Percentiles rank a stretch among this genome's conserved stretches.
Conservation (phyloP, 2,888 invertebrate genomes). For the Lepidocyrtinus sp. region DNA sequence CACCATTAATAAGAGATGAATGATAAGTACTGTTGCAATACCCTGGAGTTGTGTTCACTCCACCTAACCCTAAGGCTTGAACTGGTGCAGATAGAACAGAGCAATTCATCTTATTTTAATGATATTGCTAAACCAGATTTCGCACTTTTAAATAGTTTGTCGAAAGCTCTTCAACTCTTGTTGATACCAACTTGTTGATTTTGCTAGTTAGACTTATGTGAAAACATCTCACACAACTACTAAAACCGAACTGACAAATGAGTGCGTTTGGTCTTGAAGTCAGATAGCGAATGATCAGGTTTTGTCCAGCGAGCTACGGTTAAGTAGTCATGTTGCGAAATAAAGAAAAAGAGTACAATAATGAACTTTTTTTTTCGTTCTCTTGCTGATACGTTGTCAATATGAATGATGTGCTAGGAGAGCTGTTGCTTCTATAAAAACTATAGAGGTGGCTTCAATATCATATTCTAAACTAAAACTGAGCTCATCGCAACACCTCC, state of each 20-base stretch:
- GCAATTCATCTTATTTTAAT: conserved; percentile 43
- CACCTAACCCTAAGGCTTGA: conserved; percentile 21
- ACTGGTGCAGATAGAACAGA: conserved; percentile 18
- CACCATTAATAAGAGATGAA: background rate
- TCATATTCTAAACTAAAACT: conserved; percentile 31
- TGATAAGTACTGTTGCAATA: conserved; percentile 11
- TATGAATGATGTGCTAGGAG: background rate
- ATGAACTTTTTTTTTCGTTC: conserved; percentile 14
- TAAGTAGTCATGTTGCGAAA: conserved; percentile 24
- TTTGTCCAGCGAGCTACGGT: conserved; percentile 38
- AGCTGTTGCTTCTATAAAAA: background rate
- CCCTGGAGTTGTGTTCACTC: conserved; percentile 24
- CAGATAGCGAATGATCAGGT: conserved; percentile 43
- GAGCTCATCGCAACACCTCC: no score
- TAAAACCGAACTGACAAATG: background rate
- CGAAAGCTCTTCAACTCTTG: background rate
- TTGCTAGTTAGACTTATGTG: no score
- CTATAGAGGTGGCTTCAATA: conserved; percentile 47
- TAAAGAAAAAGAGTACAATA: background rate
- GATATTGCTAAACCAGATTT: conserved; percentile 36
- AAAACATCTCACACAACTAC: background rate
- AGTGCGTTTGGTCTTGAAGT: conserved; percentile 35
- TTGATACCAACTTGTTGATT: no score
- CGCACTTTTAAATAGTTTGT: conserved; percentile 25
- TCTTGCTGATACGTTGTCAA: background rate